phyloP scores from a whole-genome alignment of 64 coral and sea anemone genomes.

The Montipora efflorescens region DNA sequence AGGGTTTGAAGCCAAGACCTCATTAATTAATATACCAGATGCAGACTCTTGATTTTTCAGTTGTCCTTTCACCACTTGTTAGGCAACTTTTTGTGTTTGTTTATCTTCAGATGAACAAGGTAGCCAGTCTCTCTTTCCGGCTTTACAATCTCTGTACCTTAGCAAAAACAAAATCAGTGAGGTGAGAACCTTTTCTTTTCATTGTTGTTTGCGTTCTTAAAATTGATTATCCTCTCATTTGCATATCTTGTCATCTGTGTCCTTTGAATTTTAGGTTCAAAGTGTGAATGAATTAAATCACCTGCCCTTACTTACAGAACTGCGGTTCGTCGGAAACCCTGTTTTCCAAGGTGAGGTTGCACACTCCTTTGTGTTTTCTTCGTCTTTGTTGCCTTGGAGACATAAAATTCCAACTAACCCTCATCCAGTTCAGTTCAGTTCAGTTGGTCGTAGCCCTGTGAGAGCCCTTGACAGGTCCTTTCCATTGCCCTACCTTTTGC shows the following conservation, averaged over 20 bases:
- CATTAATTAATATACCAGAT: no score
- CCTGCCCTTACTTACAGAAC: conserved; percentile 52
- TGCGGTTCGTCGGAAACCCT: conserved; percentile 76
- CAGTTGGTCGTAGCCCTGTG: no score
- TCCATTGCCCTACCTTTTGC: no score
- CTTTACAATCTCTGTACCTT: conserved; percentile 70
- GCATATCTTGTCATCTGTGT: neutral
- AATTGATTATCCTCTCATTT: neutral
- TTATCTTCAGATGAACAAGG: neutral
- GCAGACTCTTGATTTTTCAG: no score
- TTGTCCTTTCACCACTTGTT: no score
- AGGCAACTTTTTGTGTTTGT: neutral
- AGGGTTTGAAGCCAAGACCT: no score
- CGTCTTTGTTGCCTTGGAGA: no score
- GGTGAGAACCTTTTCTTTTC: conserved; percentile 52
- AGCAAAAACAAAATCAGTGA: conserved; percentile 80
- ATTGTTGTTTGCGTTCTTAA: neutral
- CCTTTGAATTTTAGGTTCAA: conserved; percentile 24
- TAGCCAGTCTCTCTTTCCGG: conserved; percentile 40
- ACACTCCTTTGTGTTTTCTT: no score
- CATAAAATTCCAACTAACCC: no score
- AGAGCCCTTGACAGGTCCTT: no score
- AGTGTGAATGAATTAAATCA: conserved; percentile 89
- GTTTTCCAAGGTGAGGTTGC: conserved; percentile 73
- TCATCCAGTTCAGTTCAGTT: no score